Base-by-base conservation (phyloP, 2,113 vertebrate species). In the Chroicocephalus ridibundus region DNA sequence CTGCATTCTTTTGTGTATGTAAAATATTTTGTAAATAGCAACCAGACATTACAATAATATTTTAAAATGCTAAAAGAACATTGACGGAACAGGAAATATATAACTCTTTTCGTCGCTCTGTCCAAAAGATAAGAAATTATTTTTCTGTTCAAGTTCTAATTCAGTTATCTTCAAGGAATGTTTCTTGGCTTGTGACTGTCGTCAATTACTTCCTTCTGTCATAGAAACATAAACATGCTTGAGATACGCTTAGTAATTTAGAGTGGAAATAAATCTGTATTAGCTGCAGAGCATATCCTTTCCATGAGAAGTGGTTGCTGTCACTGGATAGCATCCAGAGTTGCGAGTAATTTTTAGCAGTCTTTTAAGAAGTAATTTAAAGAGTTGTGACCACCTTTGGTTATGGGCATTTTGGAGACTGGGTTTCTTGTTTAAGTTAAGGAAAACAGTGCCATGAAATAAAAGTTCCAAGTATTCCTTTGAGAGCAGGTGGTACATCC, bases 21-120 rank as follows among this genome's bases (percentile, higher is more conserved):
- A 60, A 82, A 90, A 69, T 82, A 70, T 51, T 65, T 95, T 85
- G 38, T 66, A 87, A 93, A 91, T 81, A 82, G 74, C 91, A 95
- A 19, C 52, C 61, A 94, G 78, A 55, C 61, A 18, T 60, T 75
- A 46, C 55, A 38, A 46, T 66, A 61, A 64, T 47, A 82, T 82
- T 87, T 91, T 51, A 71, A 83, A 71, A 42, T 90, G 34, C 64
- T 82, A 6, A 32, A 40, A 83, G 68, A 89, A 70, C 40, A 44
- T 15, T 2, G 5, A n/a, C 1, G 1, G 49, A 82, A 72, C n/a
- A 60, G 92, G 69, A 89, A 89, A 29, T n/a, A 74, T 19, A 6
- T 4, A 75, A 69, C 38, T 83, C 17, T 32, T 40, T 57, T 1
- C 8, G 13, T 57, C 80, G 34, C 55, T 75, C 38, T 60, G 51